Conservation (phyloP, 2,888 invertebrate genomes). For the Tetragonisca angustula region DNA sequence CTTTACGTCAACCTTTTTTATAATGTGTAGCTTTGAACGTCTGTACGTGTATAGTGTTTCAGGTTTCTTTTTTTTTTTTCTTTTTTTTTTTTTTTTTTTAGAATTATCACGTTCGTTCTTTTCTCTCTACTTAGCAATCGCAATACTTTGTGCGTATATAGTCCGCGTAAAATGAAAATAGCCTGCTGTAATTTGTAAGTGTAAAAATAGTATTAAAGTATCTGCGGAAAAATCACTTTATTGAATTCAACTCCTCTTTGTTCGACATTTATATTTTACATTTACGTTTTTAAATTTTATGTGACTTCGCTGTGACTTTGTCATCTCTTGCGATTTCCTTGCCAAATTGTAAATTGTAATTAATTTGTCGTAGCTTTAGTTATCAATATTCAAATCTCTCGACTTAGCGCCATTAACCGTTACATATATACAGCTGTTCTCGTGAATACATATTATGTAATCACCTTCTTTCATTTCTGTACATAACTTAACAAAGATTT, state of each 20-base stretch:
- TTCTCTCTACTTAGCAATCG: not conserved
- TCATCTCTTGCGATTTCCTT: not conserved
- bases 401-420: conserved; percentile 8
- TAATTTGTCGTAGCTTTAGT: not conserved
- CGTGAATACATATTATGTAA: conserved; percentile 25
- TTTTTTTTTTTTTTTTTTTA: no score
- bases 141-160: not conserved
- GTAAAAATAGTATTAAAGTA: conserved; percentile 11
- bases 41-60: no score
- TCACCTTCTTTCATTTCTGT: not conserved
- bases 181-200: not conserved
- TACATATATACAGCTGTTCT: not conserved
- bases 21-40: not conserved
- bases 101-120: not conserved
- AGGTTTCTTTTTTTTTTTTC: no score
- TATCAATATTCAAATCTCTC: conserved; percentile 1
- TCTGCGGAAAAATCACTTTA: not conserved
- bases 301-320: not conserved
- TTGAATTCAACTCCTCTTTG: not conserved
- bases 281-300: not conserved
- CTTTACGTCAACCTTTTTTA: not conserved
- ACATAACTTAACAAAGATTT: not conserved
- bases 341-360: not conserved
- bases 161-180: conserved; percentile 6
- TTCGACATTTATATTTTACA: not conserved